These are phyloP conservation scores for Notodromas monacha DNA, from an alignment of 2,888 invertebrate genomes.

Conservation along the genomic window DNA sequence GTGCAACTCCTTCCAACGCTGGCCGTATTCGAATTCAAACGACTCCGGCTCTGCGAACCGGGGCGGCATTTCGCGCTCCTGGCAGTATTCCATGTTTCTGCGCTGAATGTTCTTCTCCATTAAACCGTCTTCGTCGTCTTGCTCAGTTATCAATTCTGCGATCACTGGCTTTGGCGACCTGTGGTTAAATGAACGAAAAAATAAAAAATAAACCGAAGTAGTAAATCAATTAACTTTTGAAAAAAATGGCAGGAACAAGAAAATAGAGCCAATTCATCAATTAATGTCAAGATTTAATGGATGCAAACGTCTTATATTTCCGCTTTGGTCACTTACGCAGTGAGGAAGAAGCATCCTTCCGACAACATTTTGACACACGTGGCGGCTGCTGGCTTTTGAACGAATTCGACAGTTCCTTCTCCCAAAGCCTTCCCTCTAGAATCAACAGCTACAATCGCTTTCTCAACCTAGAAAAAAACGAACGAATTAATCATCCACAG, in stretches of 20 bases:
- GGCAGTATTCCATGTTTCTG: slow-evolving; percentile 40
- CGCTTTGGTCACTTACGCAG: slow-evolving; percentile 35
- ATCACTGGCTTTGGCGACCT: slow-evolving; percentile 66
- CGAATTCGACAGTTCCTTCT: slow-evolving; percentile 87
- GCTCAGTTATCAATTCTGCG: slow-evolving; percentile 59
- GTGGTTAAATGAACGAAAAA: too few species aligned
- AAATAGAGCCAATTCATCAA: too few species aligned
- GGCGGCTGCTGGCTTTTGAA: slow-evolving; percentile 60
- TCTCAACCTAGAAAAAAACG: slow-evolving; percentile 33
- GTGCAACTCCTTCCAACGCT: slow-evolving; percentile 81
- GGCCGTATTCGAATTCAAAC: slow-evolving; percentile 84
- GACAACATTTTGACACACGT: slow-evolving; percentile 57
- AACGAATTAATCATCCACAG: too few species aligned
- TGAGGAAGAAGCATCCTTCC: slow-evolving; percentile 72
- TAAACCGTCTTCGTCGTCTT: slow-evolving; percentile 46
- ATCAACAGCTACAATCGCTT: slow-evolving; percentile 72
- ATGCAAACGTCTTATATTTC: too few species aligned
- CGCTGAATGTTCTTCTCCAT: slow-evolving; percentile 30
- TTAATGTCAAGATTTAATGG: too few species aligned
- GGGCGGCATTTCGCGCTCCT: slow-evolving; percentile 49
- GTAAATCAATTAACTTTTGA: too few species aligned
- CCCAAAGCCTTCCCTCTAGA: slow-evolving; percentile 84
- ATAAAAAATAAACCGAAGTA: too few species aligned
- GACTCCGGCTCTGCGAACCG: slow-evolving; percentile 54
- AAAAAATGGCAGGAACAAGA: too few species aligned